Percentiles rank a stretch among this genome's conserved stretches.
Conservation (phyloP, 2,113 vertebrate genomes). For the Malurus alboscapulatus region DNA sequence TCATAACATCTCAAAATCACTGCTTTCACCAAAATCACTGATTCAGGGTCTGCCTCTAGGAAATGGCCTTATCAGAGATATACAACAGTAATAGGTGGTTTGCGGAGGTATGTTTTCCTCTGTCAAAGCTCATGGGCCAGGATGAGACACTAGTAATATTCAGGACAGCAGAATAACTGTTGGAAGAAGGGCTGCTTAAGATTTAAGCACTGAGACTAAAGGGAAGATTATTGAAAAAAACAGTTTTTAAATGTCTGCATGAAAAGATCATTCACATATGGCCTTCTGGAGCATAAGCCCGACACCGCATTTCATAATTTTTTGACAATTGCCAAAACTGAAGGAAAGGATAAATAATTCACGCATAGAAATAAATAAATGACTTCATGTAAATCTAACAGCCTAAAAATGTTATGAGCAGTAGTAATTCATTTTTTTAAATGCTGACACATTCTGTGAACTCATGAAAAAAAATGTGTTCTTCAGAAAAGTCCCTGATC, state of each 20-base stretch:
- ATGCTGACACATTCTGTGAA: constrained; percentile 72
- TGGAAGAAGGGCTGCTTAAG: neutral
- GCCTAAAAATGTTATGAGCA: constrained; percentile 47
- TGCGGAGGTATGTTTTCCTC: neutral
- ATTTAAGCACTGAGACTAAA: neutral
- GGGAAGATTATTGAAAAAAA: neutral
- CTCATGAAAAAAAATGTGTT: constrained; percentile 70
- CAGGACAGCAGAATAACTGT: neutral
- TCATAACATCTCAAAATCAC: neutral
- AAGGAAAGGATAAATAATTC: constrained; percentile 17
- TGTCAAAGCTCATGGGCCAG: neutral
- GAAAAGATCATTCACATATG: neutral
- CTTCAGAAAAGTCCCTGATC: constrained; percentile 69
- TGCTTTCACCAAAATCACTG: neutral
- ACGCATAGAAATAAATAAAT: constrained; percentile 45
- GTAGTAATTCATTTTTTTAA: constrained; percentile 61
- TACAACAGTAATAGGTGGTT: neutral
- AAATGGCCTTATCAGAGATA: neutral
- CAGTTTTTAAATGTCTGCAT: neutral
- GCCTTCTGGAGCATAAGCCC: neutral
- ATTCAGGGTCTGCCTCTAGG: neutral
- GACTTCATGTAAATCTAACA: constrained; percentile 52
- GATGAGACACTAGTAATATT: neutral
- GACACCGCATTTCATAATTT: neutral
- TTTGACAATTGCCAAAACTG: neutral